Conservation (phyloP, 1,140 invertebrate species). For the Pygmarrhopalites habei region DNA sequence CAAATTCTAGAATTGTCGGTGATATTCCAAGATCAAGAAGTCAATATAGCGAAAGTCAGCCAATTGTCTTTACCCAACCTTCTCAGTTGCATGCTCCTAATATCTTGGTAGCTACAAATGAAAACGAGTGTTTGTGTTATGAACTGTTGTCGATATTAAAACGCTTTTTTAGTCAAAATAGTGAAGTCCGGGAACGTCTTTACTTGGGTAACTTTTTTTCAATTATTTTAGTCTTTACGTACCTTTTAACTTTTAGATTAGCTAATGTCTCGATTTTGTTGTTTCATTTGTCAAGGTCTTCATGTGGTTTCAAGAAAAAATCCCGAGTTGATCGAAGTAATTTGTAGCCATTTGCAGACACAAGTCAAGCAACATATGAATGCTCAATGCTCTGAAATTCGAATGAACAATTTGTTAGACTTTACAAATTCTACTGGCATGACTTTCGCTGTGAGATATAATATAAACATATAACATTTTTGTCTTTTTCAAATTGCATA, state of each 20-base stretch:
- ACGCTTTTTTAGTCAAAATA: constrained; percentile 27
- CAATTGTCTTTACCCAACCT: no score
- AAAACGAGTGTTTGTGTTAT: constrained; percentile 26
- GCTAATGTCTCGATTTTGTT: no score
- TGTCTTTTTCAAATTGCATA: no score
- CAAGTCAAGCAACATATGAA: constrained; percentile 17
- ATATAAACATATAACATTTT: no score
- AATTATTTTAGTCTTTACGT: no score
- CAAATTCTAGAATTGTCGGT: constrained; percentile 25
- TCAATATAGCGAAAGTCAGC: constrained; percentile 30
- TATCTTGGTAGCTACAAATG: neutral
- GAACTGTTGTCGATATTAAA: constrained; percentile 28
- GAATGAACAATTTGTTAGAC: neutral
- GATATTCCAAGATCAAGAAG: constrained; percentile 18
- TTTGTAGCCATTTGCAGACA: constrained; percentile 12
- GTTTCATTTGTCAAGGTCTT: constrained; percentile 11
- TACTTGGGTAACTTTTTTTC: constrained; percentile 29
- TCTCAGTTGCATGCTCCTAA: constrained; percentile 1
- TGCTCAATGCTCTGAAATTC: neutral
- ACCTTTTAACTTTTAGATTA: no score
- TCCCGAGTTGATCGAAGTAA: constrained; percentile 18
- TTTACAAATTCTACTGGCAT: neutral
- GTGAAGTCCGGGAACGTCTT: constrained; percentile 26
- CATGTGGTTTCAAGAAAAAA: constrained; percentile 21
- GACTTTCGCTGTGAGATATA: no score